These are phyloP conservation scores for Bambusicola thoracicus DNA, from an alignment of 2,113 vertebrate genomes.

Conservation along the genomic window DNA sequence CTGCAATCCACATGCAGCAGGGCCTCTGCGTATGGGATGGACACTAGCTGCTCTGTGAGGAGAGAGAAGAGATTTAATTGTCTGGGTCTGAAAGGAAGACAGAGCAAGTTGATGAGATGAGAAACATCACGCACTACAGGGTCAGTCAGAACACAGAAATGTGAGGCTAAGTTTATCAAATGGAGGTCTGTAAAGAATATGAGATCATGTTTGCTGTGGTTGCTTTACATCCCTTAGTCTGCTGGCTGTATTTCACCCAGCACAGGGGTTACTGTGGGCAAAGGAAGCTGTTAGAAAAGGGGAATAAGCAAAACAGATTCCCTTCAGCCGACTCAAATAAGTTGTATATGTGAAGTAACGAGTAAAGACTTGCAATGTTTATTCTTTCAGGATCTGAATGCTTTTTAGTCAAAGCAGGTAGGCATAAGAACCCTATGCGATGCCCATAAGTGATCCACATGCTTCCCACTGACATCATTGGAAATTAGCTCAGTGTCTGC, in stretches of 20 bases:
- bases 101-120: background rate
- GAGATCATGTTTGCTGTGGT: background rate
- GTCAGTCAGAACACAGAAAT: background rate
- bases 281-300: background rate
- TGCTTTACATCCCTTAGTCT: background rate
- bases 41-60: conserved; percentile 61
- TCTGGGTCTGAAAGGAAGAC: background rate
- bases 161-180: background rate
- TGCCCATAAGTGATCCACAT: background rate
- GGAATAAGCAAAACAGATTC: background rate
- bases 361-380: background rate
- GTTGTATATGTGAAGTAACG: background rate
- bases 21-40: conserved; percentile 72
- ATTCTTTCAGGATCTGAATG: background rate
- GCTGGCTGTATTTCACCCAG: background rate
- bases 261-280: background rate
- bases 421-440: background rate
- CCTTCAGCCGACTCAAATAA: background rate
- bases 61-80: background rate
- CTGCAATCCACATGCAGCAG: conserved; percentile 84
- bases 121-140: background rate
- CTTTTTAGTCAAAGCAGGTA: background rate
- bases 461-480: background rate
- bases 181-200: background rate
- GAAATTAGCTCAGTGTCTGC: background rate